Base-by-base conservation (phyloP, 2,113 vertebrate species). In the Nesogale talazaci region DNA sequence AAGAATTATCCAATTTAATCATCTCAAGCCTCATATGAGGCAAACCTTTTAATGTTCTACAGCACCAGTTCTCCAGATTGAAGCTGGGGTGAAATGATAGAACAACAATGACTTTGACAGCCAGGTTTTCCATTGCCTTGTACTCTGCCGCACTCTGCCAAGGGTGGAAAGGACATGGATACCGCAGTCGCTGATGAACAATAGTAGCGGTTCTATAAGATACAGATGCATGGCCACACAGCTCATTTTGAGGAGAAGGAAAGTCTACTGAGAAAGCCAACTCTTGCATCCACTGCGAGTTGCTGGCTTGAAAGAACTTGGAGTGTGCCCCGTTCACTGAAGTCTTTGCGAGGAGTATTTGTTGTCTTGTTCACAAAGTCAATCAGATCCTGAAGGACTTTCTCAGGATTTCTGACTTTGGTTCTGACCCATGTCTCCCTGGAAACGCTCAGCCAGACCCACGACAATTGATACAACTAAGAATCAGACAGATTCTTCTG, bases 181-280 rank as follows among this genome's bases (percentile, higher is more conserved):
- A 16, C 0, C 0, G 0, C 7, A 22, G 1, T 27, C 46, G 36
- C 34, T 1, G 6, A 0, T 34, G 38, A 59, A 8, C 3, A 22
- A 20, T 22, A 12, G 1, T 25, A 0, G 0, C 27, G 34, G 34
- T 0, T 7, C 69, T 46, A 16, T 11, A 42, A 84, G 63, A 65
- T 70, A 61, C 0, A 1, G 1, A 19, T 6, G 5, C 40, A 78
- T 46, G 12, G 23, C 2, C 10, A 31, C 75, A 16, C 10, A 8
- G 34, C 76, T 76, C 10, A 2, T 8, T 36, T 52, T 85, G 16
- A 46, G 10, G 83, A 77, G 59, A 57, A 14, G 83, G 77, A 46
- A 16, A 20, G 17, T 9, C n/a, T 36, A 25, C 29, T 38, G 70
- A n/a, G 46, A 27, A 72, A 34, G 46, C n/a, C 34, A 76, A 34